Base-by-base conservation (phyloP, 2,113 vertebrate genomes). In the Potamarius usumacintae region DNA sequence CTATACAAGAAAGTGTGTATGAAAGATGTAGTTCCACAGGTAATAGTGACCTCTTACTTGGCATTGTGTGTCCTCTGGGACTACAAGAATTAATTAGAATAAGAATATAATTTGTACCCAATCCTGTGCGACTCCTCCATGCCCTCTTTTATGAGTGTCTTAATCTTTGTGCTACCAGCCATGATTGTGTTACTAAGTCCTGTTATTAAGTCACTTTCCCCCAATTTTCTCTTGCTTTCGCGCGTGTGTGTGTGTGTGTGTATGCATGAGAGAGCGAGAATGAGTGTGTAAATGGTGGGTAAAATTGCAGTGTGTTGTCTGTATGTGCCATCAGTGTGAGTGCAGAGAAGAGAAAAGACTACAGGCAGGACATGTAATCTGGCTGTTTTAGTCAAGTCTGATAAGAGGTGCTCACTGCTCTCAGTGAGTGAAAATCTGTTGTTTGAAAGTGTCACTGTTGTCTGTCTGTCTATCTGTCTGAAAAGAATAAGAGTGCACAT, bases 391-490 rank as follows among this genome's bases (percentile, higher is more conserved):
- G 34, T 50, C 14, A 15, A 63, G 79, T 82, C 79, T 25, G 57
- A 87, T 87, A 82, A 87, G 79, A 87, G 34, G 65, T 74, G 57
- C 42, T 76, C 80, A 62, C 34, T 60, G n/a, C 79, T 87, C 55
- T 62, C 55, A 74, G n/a, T 72, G 25, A 82, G n/a, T 53, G 48
- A 30, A 67, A 53, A 25, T 42, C 42, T 42, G 42, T 42, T 42
- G 42, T 42, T 42, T 42, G 42, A 42, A n/a, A 74, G 55, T 2
- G 82, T 30, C 4, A 25, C 42, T 57, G 27, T 55, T 53, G 22
- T 63, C 65, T 22, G 3, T 65, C 57, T 87, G 12, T 52, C 34
- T 42, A 5, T 78, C 34, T 42, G 34, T 42, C 42, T 42, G 42
- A 42, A 42, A 42, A 42, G 42, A 42, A 42, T 42, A 42, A 42